phyloP scores from a whole-genome alignment of 1,140 invertebrate genomes.

The Drosophila pseudoobscura region DNA sequence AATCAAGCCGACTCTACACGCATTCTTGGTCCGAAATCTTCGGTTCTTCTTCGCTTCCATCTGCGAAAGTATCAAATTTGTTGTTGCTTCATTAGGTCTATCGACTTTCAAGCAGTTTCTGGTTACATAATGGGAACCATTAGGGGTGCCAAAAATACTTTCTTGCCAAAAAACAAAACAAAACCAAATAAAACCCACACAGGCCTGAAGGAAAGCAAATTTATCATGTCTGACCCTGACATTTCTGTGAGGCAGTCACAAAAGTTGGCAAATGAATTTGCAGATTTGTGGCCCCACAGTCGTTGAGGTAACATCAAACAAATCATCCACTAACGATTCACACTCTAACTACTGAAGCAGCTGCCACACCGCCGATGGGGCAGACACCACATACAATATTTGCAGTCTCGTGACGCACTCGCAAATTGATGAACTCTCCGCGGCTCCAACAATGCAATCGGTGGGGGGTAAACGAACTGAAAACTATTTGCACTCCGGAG shows the following conservation, averaged over 20 bases:
- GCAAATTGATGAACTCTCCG: conserved; percentile 44
- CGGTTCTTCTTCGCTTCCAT: conserved; percentile 9
- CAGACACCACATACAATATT: conserved; percentile 35
- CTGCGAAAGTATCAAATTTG: conserved; percentile 52
- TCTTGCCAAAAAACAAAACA: conserved; percentile 39
- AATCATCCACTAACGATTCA: too few species aligned
- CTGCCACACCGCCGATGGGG: too few species aligned
- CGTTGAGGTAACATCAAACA: conserved; percentile 4
- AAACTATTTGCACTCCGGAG: conserved; percentile 68
- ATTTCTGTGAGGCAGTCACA: conserved; percentile 15
- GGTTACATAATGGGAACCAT: conserved; percentile 71
- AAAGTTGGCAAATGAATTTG: conserved; percentile 60
- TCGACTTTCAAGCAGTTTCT: conserved; percentile 65
- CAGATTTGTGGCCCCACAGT: conserved; percentile 26
- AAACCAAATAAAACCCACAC: not conserved
- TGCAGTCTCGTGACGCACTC: conserved; percentile 69
- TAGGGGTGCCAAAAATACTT: conserved; percentile 64
- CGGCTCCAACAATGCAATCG: conserved; percentile 67
- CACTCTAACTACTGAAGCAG: too few species aligned
- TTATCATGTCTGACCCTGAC: conserved; percentile 49
- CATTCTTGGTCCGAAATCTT: conserved; percentile 29
- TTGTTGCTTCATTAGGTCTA: conserved; percentile 61
- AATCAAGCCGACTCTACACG: conserved; percentile 50
- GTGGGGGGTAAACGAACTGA: conserved; percentile 65
- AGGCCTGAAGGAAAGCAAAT: conserved; percentile 1